A percentile compares a stretch with the other conserved stretches of the same genome.
These are phyloP conservation scores for Lithophane ornitopus DNA, from an alignment of 2,888 invertebrate genomes.

Conservation along the genomic window DNA sequence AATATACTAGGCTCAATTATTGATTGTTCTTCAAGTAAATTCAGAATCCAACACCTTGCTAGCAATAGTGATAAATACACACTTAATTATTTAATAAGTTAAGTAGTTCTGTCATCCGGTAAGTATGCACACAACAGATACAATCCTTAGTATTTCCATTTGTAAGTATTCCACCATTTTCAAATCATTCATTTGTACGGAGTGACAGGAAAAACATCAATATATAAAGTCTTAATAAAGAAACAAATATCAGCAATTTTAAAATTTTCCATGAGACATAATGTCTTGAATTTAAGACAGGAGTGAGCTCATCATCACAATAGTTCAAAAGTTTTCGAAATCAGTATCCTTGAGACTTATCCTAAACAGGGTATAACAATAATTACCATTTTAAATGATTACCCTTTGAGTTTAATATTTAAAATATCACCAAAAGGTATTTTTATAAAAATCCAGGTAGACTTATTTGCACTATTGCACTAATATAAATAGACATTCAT, in stretches of 20 bases:
- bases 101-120: not conserved
- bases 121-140: not conserved
- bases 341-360: slow-evolving; percentile 13
- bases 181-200: not conserved
- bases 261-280: not conserved
- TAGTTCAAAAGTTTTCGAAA: not conserved
- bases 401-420: slow-evolving; percentile 13
- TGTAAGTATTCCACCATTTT: not conserved
- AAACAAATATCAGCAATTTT: not conserved
- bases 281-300: not conserved
- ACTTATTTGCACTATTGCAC: slow-evolving; percentile 40
- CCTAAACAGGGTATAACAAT: slow-evolving; percentile 25
- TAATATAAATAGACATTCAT: slow-evolving; percentile 41
- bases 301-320: not conserved
- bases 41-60: slow-evolving; percentile 19
- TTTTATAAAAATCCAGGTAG: slow-evolving; percentile 34
- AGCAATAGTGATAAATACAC: slow-evolving; percentile 25
- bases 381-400: slow-evolving; percentile 39
- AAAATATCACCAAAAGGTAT: slow-evolving; percentile 28
- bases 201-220: slow-evolving; percentile 9
- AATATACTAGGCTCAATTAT: not conserved
- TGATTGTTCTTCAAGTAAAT: not conserved
- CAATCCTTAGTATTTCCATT: not conserved
- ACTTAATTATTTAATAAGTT: slow-evolving; percentile 3
- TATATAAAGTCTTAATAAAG: not conserved